Evolutionary conservation across 30 jellyfish, hydroid and myxozoan genomes (phyloP).

Genomic region (Morbakka virulenta): DNA sequence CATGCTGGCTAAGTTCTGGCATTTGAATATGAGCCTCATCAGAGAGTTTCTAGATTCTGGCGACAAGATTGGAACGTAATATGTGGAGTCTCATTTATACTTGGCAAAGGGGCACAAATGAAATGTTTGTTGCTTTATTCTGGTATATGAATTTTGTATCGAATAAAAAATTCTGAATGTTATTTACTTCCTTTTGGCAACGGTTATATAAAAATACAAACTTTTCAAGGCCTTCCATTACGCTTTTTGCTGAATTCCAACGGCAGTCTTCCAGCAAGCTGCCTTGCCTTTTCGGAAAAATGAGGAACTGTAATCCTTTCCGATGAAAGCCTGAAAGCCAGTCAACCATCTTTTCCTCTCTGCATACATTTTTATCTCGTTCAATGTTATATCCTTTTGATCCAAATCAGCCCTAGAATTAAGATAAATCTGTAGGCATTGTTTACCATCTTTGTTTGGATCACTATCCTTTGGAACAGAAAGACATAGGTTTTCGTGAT

Average conservation of each 20-base stretch:
- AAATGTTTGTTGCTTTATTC: background rate
- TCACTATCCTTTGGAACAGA: constrained; percentile 26
- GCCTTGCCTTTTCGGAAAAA: background rate
- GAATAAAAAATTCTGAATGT: background rate
- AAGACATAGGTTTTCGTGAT: constrained; percentile 26
- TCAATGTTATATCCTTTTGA: background rate
- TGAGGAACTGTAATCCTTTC: background rate
- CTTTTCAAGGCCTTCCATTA: background rate
- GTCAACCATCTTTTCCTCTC: background rate
- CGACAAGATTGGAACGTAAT: constrained; percentile 5
- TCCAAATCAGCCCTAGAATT: constrained; percentile 5
- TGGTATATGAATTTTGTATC: constrained; percentile 1
- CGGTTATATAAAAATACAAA: background rate
- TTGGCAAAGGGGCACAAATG: constrained; percentile 14
- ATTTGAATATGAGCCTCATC: constrained; percentile 7
- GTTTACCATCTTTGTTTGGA: constrained; percentile 3
- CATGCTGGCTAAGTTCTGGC: constrained; percentile 17
- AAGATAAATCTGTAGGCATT: constrained; percentile 9
- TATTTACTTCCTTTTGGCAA: background rate
- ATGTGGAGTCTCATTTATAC: constrained; percentile 14
- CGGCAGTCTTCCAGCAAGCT: background rate
- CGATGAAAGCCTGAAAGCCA: constrained; percentile 2
- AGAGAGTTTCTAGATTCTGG: constrained; percentile 11
- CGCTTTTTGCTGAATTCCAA: constrained; percentile 7
- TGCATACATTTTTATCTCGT: background rate